These are phyloP conservation scores for Metallyticus violacea DNA, from an alignment of 2,888 invertebrate species.

Conservation along the genomic window DNA sequence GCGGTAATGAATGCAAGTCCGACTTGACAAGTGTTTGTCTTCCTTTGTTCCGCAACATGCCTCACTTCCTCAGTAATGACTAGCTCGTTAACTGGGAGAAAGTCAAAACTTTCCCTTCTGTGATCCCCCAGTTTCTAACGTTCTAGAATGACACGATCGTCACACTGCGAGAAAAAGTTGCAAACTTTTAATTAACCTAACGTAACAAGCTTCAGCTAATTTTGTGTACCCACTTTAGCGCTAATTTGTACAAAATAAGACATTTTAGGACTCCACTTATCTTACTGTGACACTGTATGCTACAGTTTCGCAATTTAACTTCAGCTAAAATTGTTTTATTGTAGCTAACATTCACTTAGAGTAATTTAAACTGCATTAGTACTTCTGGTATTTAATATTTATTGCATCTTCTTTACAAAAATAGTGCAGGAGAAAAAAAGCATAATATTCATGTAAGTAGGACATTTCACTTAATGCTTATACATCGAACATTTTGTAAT, in stretches of 20 bases:
- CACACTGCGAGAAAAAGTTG: not conserved
- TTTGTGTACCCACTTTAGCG: not conserved
- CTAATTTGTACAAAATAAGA: not conserved
- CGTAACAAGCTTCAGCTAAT: not conserved
- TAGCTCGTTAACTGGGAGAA: not conserved
- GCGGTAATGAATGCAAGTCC: not conserved
- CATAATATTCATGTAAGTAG: too few relatives aligned
- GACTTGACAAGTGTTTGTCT: not conserved
- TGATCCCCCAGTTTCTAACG: too few relatives aligned
- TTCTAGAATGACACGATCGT: not conserved
- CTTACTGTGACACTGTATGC: not conserved
- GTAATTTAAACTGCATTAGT: too few relatives aligned
- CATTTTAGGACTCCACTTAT: not conserved
- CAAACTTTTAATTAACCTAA: not conserved
- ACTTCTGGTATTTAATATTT: too few relatives aligned
- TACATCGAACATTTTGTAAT: too few relatives aligned
- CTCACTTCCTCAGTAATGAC: not conserved
- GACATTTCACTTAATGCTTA: too few relatives aligned
- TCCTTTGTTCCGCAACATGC: not conserved
- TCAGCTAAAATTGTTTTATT: not conserved
- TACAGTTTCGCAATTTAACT: not conserved
- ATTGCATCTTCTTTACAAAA: too few relatives aligned
- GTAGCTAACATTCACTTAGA: too few relatives aligned
- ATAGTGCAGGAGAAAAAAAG: too few relatives aligned
- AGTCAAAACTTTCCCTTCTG: not conserved